phyloP scores from a whole-genome alignment of 1,140 invertebrate species.

The Zophobas atratus region DNA sequence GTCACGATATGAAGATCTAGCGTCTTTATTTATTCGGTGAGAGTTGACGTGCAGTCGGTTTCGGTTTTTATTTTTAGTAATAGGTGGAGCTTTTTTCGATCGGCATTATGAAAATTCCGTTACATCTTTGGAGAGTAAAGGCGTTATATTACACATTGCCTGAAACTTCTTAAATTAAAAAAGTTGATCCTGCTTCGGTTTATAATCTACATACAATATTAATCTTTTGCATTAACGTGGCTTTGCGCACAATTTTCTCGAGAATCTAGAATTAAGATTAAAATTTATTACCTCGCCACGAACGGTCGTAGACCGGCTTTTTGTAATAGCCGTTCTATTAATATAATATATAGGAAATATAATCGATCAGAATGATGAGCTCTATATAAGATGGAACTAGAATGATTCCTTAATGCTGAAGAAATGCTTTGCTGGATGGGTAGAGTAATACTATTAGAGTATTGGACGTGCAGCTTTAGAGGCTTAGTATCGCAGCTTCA shows the following conservation, averaged over 20 bases:
- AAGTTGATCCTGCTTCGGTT: constrained; percentile 16
- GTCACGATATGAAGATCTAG: neutral
- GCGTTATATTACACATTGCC: constrained; percentile 1
- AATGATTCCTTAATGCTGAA: constrained; percentile 25
- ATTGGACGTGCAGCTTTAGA: constrained; percentile 44
- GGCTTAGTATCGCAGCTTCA: constrained; percentile 42
- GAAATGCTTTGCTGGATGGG: constrained; percentile 9
- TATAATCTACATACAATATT: constrained; percentile 23
- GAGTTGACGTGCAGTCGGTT: too few relatives aligned
- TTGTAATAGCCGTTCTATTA: too few relatives aligned
- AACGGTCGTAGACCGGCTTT: too few relatives aligned
- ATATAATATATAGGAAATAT: neutral
- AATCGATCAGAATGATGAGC: neutral
- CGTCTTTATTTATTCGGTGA: neutral
- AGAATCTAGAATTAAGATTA: constrained; percentile 1
- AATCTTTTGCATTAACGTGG: constrained; percentile 9
- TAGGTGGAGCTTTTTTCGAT: constrained; percentile 2
- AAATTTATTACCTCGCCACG: too few relatives aligned
- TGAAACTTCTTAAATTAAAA: constrained; percentile 24
- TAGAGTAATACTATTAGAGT: constrained; percentile 34
- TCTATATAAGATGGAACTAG: neutral
- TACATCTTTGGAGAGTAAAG: constrained; percentile 19
- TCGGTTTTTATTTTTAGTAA: neutral
- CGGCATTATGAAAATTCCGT: constrained; percentile 11
- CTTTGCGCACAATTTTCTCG: neutral